These are phyloP conservation scores for Saccostrea echinata DNA, from an alignment of 1,140 invertebrate species.

Conservation along the genomic window DNA sequence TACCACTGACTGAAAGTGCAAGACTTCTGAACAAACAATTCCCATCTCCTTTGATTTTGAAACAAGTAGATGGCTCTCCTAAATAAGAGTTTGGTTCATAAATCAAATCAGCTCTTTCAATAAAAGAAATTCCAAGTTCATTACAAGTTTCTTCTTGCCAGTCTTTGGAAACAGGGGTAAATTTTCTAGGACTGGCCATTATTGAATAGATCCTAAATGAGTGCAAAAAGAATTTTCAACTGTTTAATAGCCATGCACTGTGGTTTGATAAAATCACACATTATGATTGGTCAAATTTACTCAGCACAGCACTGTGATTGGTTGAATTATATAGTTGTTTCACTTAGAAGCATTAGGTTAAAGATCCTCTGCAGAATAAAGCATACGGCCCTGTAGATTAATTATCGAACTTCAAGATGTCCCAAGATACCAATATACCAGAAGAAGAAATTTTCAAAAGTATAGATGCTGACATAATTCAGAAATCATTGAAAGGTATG, in stretches of 20 bases:
- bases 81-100: slow-evolving; percentile 3
- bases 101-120: not conserved
- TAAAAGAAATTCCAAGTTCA: slow-evolving; percentile 15
- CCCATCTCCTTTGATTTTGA: not conserved
- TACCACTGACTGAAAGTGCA: not conserved
- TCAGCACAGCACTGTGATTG: not conserved
- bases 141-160: slow-evolving; percentile 8
- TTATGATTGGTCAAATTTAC: too few relatives aligned
- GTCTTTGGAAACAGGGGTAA: not conserved
- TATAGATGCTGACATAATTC: not conserved
- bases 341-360: not conserved
- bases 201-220: not conserved
- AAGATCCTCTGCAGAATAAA: too few relatives aligned
- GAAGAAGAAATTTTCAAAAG: not conserved
- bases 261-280: not conserved
- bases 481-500: not conserved
- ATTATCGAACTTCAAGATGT: not conserved
- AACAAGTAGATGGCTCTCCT: slow-evolving; percentile 2
- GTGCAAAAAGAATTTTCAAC: not conserved
- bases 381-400: not conserved
- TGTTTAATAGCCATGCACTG: not conserved
- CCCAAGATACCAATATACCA: not conserved
- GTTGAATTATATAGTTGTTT: not conserved
- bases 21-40: slow-evolving; percentile 33
- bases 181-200: not conserved